These are phyloP conservation scores for Cynopterus sphinx DNA, from an alignment of 2,797 vertebrate species.

Conservation along the genomic window DNA sequence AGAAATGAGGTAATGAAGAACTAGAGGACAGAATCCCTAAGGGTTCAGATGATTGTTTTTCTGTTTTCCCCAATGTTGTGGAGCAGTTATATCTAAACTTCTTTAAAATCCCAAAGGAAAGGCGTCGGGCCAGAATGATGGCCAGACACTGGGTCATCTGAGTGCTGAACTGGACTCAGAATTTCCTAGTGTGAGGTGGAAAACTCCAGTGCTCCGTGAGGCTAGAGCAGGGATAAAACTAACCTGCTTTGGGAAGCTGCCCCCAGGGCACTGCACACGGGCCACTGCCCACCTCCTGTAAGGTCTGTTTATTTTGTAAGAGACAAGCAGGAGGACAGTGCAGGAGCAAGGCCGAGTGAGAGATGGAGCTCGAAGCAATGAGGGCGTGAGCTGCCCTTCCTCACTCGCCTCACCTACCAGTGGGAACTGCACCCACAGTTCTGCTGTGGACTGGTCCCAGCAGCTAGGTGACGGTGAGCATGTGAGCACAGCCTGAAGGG, in stretches of 20 bases:
- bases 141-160: background rate
- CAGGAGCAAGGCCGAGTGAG: background rate
- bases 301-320: background rate
- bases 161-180: background rate
- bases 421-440: background rate
- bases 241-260: background rate
- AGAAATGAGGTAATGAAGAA: background rate
- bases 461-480: background rate
- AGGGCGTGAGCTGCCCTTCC: background rate
- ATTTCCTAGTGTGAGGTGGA: background rate
- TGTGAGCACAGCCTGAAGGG: background rate
- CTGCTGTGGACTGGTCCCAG: accelerated
- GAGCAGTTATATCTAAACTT: background rate
- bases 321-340: background rate
- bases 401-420: accelerated
- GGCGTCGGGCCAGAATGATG: background rate
- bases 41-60: background rate
- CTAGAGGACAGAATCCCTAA: background rate
- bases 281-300: background rate
- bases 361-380: background rate
- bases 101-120: background rate
- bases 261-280: background rate
- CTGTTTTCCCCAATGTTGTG: background rate
- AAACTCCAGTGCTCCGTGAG: background rate
- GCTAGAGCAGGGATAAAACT: background rate